Evolutionary conservation across 2,113 vertebrate genomes (phyloP).

Genomic region (Amblyornis subalaris): DNA sequence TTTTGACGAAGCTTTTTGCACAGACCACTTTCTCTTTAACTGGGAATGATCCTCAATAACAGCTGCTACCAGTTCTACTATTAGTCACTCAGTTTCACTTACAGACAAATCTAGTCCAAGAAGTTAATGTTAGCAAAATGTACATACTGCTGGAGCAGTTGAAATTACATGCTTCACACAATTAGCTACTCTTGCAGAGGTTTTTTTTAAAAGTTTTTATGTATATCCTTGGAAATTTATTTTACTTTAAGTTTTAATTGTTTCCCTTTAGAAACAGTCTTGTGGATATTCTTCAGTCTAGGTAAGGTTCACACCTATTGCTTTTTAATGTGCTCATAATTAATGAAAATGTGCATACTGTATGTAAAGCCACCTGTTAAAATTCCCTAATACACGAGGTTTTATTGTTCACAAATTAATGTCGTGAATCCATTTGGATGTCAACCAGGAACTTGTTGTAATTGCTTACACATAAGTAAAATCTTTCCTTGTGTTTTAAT

Average conservation of each 20-base stretch:
- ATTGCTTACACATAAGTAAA: conserved; percentile 73
- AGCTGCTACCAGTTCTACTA: background rate
- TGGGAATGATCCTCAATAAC: background rate
- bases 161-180: background rate
- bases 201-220: background rate
- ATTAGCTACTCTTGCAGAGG: background rate
- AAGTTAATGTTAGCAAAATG: background rate
- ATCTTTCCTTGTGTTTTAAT: conserved; percentile 75
- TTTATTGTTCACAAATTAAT: conserved; percentile 71
- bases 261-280: background rate
- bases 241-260: background rate
- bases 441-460: conserved; percentile 69
- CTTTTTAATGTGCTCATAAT: background rate
- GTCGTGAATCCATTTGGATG: conserved; percentile 71
- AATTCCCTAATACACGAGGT: conserved; percentile 29
- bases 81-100: background rate
- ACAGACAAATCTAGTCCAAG: background rate
- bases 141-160: background rate
- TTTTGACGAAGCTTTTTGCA: background rate
- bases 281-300: background rate
- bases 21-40: background rate
- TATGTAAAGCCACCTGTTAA: conserved; percentile 54
- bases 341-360: conserved; percentile 9
- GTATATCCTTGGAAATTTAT: background rate
- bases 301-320: background rate